A percentile compares a stretch with the other conserved stretches of the same genome.
These are phyloP conservation scores for Silurus aristotelis DNA, from an alignment of 2,797 vertebrate species.

Conservation along the genomic window DNA sequence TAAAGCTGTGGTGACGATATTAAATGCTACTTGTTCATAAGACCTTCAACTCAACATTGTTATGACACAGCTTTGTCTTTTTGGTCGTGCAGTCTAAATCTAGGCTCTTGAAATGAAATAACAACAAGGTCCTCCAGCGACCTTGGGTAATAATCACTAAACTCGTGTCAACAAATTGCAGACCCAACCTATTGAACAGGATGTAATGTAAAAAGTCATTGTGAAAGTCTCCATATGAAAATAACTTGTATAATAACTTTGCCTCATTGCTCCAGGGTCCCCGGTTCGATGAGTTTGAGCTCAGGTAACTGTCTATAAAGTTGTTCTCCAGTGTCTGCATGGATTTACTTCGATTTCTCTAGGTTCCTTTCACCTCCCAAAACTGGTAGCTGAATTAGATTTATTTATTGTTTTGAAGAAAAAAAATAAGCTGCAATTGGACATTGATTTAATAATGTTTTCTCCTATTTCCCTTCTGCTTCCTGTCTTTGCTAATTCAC, in stretches of 20 bases:
- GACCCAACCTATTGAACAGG: neutral
- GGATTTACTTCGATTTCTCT: neutral
- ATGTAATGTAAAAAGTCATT: neutral
- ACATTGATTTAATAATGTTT: neutral
- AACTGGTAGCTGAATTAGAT: neutral
- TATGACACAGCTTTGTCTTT: neutral
- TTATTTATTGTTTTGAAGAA: neutral
- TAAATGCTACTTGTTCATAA: neutral
- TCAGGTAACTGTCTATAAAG: neutral
- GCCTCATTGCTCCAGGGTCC: neutral
- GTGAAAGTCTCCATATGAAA: neutral
- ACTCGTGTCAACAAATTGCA: neutral
- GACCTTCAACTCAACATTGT: neutral
- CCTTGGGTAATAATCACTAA: neutral
- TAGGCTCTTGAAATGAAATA: neutral
- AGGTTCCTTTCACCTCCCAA: too few relatives aligned
- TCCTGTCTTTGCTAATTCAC: neutral
- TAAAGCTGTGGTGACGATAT: neutral
- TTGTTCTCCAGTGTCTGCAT: neutral
- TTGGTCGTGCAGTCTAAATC: neutral
- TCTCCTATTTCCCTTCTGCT: neutral
- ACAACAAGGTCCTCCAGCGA: neutral
- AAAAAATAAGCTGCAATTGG: neutral
- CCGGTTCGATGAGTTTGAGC: neutral
- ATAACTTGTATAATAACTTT: neutral